Evolutionary conservation across 1,140 invertebrate species (phyloP).

Genomic region (Heliothis subflexa): DNA sequence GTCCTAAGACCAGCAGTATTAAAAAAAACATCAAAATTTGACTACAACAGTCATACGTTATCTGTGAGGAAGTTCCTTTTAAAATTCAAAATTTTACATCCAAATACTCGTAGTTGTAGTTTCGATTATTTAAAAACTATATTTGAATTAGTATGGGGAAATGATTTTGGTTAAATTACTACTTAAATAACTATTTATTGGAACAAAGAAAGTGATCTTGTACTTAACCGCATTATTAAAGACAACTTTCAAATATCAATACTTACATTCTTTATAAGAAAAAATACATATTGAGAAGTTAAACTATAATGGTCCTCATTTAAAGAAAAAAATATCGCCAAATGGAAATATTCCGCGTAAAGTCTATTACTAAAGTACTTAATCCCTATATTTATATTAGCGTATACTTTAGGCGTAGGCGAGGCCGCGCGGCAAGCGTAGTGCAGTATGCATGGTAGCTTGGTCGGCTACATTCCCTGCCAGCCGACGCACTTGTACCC

Average conservation of each 20-base stretch:
- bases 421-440: slow-evolving; percentile 69
- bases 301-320: background rate
- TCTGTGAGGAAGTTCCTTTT: background rate
- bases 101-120: slow-evolving; percentile 4
- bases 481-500: slow-evolving; percentile 71
- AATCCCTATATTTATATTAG: slow-evolving; percentile 46
- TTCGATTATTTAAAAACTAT: slow-evolving; percentile 14
- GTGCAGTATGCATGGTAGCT: slow-evolving; percentile 81
- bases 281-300: background rate
- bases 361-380: slow-evolving; percentile 49
- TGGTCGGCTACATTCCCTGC: slow-evolving; percentile 69
- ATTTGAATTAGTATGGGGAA: background rate
- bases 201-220: background rate
- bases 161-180: no score
- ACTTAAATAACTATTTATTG: no score
- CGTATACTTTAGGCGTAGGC: slow-evolving; percentile 55
- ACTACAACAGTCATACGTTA: slow-evolving; percentile 25
- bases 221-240: slow-evolving; percentile 22
- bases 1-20: slow-evolving; percentile 64
- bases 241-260: background rate
- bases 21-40: slow-evolving; percentile 25
- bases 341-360: slow-evolving; percentile 7
- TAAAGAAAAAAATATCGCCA: slow-evolving; percentile 19
- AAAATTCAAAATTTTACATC: slow-evolving; percentile 24
- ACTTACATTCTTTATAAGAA: background rate